Evolutionary conservation across 2,113 vertebrate species (phyloP).

Genomic region (Scatophagus argus): DNA sequence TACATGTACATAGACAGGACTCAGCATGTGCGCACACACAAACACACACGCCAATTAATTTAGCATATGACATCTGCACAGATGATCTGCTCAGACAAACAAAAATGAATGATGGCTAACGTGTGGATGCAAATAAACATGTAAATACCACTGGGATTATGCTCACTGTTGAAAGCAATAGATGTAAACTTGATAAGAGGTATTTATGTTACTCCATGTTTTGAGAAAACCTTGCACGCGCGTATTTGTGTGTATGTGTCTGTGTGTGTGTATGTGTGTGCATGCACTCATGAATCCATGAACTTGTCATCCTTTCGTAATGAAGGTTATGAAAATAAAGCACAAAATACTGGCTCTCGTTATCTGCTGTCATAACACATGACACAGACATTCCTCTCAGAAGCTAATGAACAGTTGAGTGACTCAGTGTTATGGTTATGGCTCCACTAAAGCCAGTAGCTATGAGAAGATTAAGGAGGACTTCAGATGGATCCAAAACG

Average conservation of each 20-base stretch:
- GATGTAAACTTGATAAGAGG: slow-evolving; percentile 45
- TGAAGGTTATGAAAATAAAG: slow-evolving; percentile 66
- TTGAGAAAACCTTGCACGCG: slow-evolving; percentile 42
- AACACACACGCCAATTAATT: slow-evolving; percentile 15
- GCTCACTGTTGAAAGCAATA: slow-evolving; percentile 50
- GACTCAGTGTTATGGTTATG: slow-evolving; percentile 71
- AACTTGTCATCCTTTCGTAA: slow-evolving; percentile 59
- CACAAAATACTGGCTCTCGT: slow-evolving; percentile 56
- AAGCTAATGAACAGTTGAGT: slow-evolving; percentile 62
- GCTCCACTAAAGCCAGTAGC: slow-evolving; percentile 73
- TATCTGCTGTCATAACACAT: slow-evolving; percentile 70
- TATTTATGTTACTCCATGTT: slow-evolving; percentile 29
- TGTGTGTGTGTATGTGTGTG: background rate
- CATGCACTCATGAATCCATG: background rate
- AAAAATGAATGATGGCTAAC: slow-evolving; percentile 26
- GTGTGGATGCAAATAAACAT: slow-evolving; percentile 53
- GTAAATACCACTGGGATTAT: slow-evolving; percentile 52
- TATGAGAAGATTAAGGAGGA: slow-evolving; percentile 69
- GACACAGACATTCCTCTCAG: slow-evolving; percentile 71
- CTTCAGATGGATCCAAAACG: slow-evolving; percentile 52
- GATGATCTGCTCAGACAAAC: slow-evolving; percentile 35
- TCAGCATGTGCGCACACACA: slow-evolving; percentile 18
- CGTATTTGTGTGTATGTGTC: background rate
- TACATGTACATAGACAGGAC: slow-evolving; percentile 12
- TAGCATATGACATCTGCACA: slow-evolving; percentile 1